These are phyloP conservation scores for Lepidurus couesii DNA, from an alignment of 1,140 invertebrate genomes.

Conservation along the genomic window DNA sequence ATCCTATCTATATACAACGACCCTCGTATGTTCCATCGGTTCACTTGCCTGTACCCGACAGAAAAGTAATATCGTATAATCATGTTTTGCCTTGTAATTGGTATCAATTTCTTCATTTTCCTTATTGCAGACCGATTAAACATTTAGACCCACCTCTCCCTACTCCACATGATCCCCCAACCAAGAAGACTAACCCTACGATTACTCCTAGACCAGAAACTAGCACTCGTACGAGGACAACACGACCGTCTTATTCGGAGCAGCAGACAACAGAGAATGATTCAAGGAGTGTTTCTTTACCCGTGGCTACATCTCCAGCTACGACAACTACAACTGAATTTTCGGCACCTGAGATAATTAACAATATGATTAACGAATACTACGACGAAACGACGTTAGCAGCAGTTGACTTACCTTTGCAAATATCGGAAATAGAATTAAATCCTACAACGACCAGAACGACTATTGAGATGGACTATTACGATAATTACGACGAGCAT, in stretches of 20 bases:
- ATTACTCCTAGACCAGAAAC: background rate
- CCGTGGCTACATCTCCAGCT: no score
- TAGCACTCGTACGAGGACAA: background rate
- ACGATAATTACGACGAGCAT: no score
- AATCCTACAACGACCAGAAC: no score
- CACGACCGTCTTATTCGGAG: background rate
- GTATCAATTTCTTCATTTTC: background rate
- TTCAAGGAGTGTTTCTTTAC: no score
- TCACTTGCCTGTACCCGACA: background rate
- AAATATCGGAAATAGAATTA: no score
- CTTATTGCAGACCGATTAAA: background rate
- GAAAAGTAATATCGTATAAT: background rate
- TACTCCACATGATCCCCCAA: background rate
- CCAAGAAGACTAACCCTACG: background rate
- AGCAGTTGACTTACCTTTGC: no score
- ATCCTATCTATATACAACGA: slow-evolving; percentile 2
- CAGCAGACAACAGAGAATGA: background rate
- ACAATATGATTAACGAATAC: no score
- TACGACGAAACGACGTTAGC: no score
- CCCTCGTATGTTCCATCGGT: background rate
- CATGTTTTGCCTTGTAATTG: background rate
- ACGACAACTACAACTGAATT: no score
- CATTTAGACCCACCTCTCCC: background rate
- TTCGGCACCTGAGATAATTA: no score
- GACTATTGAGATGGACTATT: no score